Base-by-base conservation (phyloP, 2,888 invertebrate species). In the Andrena camellia region DNA sequence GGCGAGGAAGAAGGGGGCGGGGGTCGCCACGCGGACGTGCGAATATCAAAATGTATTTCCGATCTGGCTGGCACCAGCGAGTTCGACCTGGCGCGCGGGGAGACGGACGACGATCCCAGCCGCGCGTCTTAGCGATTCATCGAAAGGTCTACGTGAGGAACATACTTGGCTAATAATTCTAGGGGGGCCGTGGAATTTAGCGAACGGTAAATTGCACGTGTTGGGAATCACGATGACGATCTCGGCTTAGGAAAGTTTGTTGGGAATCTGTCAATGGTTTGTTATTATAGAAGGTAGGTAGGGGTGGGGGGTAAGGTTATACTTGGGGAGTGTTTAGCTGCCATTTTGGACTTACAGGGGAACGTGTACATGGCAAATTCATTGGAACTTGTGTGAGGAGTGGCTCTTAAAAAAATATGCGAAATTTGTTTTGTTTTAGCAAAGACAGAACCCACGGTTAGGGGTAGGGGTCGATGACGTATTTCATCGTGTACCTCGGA, bases 71-170 rank as follows among this genome's bases (percentile, higher is more conserved):
- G 17, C 6, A 52, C 57, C 57, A 20, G 20, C 57, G 10, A 52
- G 57, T 50, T 48, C 20, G 29, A 26, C 20, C 17, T 29, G 35
- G 57, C 59, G 10, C 23, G 20, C 2, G 35, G n/a, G 26, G 4
- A 57, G 31, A 10, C 23, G 0, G 23, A 33, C 13, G 23, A 33
- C 13, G 60, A 48, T 31, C n/a, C 33, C n/a, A 2, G 48, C 54
- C 48, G 60, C 67, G 68, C 57, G 81, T 62, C 81, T 78, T 68
- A 63, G 35, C 71, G 68, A 72, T 72, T 69, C 78, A 52, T 78
- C 78, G 81, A 48, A 73, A 54, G 8, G 4, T 7, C 10, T 69
- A 81, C 81, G 81, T 69, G 81, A 78, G 78, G 68, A 68, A 73
- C 62, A 69, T 73, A 66, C 64, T 54, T 60, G 17, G 69, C 26